Conservation (phyloP, 2,113 vertebrate species). For the Polyodon spathula region DNA sequence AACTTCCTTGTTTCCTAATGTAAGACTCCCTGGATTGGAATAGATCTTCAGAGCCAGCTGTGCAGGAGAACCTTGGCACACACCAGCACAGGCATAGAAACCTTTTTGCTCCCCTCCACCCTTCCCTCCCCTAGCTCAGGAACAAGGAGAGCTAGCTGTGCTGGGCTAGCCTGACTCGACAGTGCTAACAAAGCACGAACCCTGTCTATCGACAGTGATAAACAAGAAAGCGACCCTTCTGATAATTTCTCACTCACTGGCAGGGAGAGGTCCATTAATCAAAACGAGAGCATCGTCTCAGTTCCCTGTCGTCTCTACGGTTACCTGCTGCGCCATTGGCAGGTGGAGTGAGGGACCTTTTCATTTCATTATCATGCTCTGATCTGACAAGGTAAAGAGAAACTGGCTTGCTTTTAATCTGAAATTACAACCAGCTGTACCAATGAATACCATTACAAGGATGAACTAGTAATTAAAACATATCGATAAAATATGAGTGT, state of each 20-base stretch:
- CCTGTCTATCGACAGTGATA: conserved; percentile 52
- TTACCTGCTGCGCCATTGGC: conserved; percentile 22
- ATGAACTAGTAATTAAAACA: no score
- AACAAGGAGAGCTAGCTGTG: conserved; percentile 37
- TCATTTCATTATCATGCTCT: background rate
- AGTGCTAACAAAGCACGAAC: conserved; percentile 23
- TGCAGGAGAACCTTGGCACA: background rate
- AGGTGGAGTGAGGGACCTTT: conserved; percentile 5
- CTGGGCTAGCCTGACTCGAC: conserved; percentile 22
- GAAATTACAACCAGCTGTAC: no score
- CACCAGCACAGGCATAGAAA: background rate
- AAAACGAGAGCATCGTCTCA: conserved; percentile 33
- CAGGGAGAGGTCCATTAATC: conserved; percentile 53
- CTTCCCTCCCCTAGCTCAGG: conserved; percentile 10
- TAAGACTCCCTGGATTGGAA: no score
- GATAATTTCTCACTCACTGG: conserved; percentile 57
- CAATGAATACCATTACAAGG: no score
- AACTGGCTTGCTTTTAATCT: background rate
- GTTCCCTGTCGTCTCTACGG: conserved; percentile 23
- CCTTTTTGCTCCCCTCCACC: background rate
- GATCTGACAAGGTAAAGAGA: conserved; percentile 6
- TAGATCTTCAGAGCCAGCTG: no score
- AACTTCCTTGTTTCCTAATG: no score
- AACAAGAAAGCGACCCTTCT: conserved; percentile 44
- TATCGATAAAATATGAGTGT: no score